Conservation (phyloP, 2,113 vertebrate species). For the Pelvicachromis taeniatus region DNA sequence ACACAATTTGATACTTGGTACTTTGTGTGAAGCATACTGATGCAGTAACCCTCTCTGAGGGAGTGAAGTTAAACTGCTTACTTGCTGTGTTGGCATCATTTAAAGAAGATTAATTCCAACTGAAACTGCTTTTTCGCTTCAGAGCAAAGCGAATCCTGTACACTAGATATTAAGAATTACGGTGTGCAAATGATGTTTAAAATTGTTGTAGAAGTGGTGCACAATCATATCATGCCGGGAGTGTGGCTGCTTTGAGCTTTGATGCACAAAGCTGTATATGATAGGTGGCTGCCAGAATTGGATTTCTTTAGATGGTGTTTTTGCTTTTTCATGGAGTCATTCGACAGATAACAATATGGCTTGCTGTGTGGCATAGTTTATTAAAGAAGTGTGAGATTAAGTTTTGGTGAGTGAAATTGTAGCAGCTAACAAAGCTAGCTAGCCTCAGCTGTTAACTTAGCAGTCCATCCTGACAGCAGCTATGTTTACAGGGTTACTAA, state of each 20-base stretch:
- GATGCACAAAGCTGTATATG: background rate
- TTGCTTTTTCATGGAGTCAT: background rate
- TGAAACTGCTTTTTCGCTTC: background rate
- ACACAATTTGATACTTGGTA: background rate
- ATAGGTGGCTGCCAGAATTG: background rate
- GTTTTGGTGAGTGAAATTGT: background rate
- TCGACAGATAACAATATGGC: background rate
- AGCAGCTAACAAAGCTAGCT: background rate
- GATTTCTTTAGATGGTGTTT: background rate
- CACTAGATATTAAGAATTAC: background rate
- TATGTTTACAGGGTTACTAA: background rate
- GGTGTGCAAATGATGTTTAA: background rate
- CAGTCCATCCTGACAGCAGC: background rate
- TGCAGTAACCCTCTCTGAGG: background rate
- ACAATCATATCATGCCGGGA: background rate
- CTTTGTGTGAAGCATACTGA: background rate
- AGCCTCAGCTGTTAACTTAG: background rate
- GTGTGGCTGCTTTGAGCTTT: background rate
- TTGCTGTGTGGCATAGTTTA: background rate
- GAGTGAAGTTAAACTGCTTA: background rate
- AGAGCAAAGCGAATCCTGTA: background rate
- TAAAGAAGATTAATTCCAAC: background rate
- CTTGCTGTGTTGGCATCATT: background rate
- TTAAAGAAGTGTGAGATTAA: background rate
- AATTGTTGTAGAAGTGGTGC: background rate